Evolutionary conservation across 2,113 vertebrate species (phyloP).

Genomic region (Aleadryas rufinucha): DNA sequence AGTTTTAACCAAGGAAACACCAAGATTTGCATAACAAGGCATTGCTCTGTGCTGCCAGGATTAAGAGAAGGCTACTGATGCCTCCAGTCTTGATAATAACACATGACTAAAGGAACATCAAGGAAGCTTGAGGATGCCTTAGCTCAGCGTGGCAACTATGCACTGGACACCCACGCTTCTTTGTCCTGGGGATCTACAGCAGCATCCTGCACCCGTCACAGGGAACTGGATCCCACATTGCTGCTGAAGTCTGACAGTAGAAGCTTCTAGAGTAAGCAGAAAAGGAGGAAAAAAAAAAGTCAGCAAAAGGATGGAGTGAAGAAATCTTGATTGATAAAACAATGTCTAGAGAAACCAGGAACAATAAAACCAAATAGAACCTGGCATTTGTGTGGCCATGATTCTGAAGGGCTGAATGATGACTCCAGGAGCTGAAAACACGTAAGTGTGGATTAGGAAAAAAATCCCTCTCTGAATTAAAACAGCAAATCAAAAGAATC

Average conservation of each 20-base stretch:
- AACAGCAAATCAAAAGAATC: constrained; percentile 17
- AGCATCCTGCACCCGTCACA: not conserved
- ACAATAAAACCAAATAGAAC: not conserved
- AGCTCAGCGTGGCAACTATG: not conserved
- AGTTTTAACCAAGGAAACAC: not conserved
- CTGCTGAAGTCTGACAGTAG: not conserved
- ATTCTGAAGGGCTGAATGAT: not conserved
- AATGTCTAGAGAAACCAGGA: not conserved
- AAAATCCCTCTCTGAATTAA: not conserved
- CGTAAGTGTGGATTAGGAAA: not conserved
- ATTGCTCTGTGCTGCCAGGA: not conserved
- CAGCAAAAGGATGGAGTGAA: not conserved
- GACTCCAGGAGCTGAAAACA: not conserved
- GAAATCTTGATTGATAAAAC: not conserved
- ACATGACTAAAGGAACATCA: not conserved
- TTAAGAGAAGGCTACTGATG: not conserved
- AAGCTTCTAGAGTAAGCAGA: not conserved
- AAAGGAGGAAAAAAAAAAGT: not conserved
- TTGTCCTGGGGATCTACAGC: not conserved
- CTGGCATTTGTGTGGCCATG: not conserved
- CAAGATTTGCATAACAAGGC: not conserved
- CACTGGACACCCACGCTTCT: not conserved
- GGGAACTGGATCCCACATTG: not conserved
- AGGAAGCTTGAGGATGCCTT: not conserved
- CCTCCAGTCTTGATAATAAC: not conserved